Percentiles rank a stretch among this genome's conserved stretches.
phyloP scores from a whole-genome alignment of 1,140 invertebrate species.

The Lepidurus arcticus region DNA sequence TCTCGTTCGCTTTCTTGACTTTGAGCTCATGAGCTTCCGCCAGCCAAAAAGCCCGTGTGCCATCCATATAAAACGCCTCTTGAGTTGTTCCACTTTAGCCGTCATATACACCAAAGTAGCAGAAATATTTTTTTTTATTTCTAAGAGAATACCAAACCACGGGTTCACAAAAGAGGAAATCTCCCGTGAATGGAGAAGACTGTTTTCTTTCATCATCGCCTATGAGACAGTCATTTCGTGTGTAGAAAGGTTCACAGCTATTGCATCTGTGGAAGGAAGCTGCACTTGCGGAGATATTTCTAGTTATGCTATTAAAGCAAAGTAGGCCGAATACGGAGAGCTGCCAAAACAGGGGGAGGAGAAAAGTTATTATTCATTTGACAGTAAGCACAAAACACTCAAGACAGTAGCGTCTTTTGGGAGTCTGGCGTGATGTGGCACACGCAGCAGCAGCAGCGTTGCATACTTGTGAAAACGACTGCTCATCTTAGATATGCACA shows the following conservation, averaged over 20 bases:
- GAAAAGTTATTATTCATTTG: neutral
- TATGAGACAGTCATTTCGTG: too few species aligned
- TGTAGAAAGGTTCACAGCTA: neutral
- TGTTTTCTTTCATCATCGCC: too few species aligned
- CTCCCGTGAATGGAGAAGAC: too few species aligned
- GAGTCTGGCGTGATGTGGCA: neutral
- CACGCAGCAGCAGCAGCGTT: neutral
- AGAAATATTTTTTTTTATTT: too few species aligned
- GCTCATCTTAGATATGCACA: slow-evolving; percentile 14
- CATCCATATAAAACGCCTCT: neutral
- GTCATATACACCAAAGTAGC: neutral
- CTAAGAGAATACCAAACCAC: too few species aligned
- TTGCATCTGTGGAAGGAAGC: neutral
- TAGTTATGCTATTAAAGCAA: neutral
- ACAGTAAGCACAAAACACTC: neutral
- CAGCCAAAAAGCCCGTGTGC: neutral
- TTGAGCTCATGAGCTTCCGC: neutral
- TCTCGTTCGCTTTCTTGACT: neutral
- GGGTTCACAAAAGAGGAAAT: too few species aligned
- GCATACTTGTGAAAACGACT: neutral
- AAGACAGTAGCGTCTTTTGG: neutral
- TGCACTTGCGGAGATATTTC: slow-evolving; percentile 11
- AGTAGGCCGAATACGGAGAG: neutral
- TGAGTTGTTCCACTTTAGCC: neutral
- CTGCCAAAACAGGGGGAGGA: neutral